Evolutionary conservation across 2,888 invertebrate genomes (phyloP).

Genomic region (Polydrusus tereticollis): DNA sequence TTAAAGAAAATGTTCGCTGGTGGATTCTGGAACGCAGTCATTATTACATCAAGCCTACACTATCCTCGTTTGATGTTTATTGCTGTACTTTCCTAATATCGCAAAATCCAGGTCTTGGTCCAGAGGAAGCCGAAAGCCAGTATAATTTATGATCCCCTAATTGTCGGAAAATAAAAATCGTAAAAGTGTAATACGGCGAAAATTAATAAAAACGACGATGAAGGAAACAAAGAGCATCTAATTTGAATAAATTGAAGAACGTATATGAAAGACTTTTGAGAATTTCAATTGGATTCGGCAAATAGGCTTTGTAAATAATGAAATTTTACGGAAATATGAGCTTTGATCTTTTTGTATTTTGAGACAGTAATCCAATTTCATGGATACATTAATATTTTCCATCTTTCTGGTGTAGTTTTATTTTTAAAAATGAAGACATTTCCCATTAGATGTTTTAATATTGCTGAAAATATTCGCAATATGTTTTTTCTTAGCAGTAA

Average conservation of each 20-base stretch:
- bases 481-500: too few relatives aligned
- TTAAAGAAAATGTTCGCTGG: too few relatives aligned
- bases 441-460: too few relatives aligned
- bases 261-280: constrained; percentile 23
- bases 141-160: constrained; percentile 59
- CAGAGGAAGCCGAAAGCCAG: constrained; percentile 45
- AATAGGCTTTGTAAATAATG: constrained; percentile 41
- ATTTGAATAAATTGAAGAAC: constrained; percentile 36
- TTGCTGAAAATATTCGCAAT: too few relatives aligned
- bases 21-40: constrained; percentile 26
- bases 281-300: constrained; percentile 34
- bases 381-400: constrained; percentile 29
- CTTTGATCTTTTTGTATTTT: constrained; percentile 35
- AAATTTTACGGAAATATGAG: constrained; percentile 30
- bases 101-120: constrained; percentile 50
- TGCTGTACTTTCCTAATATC: constrained; percentile 58
- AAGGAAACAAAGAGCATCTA: constrained; percentile 40
- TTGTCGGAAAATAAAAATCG: constrained; percentile 58
- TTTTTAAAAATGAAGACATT: too few relatives aligned
- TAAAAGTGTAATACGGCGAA: constrained; percentile 42
- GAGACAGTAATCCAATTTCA: constrained; percentile 21
- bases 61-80: constrained; percentile 59
- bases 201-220: constrained; percentile 52
- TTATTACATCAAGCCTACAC: constrained; percentile 38
- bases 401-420: too few relatives aligned